Conservation (phyloP, 2,113 vertebrate genomes). For the Regulus satrapa region DNA sequence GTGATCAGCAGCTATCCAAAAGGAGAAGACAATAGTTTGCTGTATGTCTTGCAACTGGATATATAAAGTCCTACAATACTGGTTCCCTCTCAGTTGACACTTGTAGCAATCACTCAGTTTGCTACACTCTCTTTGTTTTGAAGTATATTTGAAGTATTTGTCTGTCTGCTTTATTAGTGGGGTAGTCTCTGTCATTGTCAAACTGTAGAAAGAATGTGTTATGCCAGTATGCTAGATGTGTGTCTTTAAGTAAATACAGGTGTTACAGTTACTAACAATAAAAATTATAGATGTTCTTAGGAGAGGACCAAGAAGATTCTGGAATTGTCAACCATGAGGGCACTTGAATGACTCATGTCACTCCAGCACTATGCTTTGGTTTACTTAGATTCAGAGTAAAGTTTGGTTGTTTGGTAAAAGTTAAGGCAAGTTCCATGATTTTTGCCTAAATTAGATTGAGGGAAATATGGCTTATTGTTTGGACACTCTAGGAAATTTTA, state of each 20-base stretch:
- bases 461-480: background rate
- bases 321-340: background rate
- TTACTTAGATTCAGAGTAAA: background rate
- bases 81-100: background rate
- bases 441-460: background rate
- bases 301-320: background rate
- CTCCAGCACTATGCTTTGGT: background rate
- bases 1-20: background rate
- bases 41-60: background rate
- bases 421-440: background rate
- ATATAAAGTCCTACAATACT: background rate
- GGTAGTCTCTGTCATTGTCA: background rate
- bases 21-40: background rate
- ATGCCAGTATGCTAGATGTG: background rate
- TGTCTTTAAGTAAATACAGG: background rate
- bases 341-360: background rate
- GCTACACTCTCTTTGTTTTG: background rate
- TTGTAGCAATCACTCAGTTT: background rate
- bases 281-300: background rate
- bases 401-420: background rate
- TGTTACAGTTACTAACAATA: background rate
- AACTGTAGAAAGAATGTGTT: background rate
- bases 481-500: background rate
- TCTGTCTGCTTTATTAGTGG: background rate
- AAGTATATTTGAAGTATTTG: background rate